Percentiles rank a stretch among this genome's conserved stretches.
Evolutionary conservation across 2,797 vertebrate species (phyloP).

Genomic region (Staurois parvus): DNA sequence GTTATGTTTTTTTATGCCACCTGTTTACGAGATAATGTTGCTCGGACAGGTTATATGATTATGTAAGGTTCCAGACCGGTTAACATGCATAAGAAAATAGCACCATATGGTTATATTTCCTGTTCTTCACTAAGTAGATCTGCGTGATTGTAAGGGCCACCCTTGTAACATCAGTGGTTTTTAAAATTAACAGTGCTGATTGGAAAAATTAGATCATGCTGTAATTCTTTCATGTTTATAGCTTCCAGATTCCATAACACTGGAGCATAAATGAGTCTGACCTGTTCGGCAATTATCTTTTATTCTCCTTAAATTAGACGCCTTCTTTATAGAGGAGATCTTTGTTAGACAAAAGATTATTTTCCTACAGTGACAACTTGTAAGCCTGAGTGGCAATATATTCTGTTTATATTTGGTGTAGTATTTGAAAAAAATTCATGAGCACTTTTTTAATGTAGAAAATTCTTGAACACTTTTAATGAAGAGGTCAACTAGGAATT

Average conservation of each 20-base stretch:
- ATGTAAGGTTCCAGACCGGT: background rate
- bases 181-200: constrained; percentile 81
- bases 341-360: background rate
- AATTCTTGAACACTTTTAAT: too few relatives aligned
- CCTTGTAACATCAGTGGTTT: constrained; percentile 87
- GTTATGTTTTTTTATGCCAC: too few relatives aligned
- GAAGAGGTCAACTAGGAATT: too few relatives aligned
- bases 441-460: too few relatives aligned
- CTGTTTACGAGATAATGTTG: background rate
- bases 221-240: constrained; percentile 81
- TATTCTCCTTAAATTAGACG: constrained; percentile 4
- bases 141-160: constrained; percentile 85
- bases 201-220: constrained; percentile 79
- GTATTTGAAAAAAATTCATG: too few relatives aligned
- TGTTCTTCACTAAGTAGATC: constrained; percentile 82
- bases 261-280: constrained; percentile 69
- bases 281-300: constrained; percentile 53
- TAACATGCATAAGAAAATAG: constrained; percentile 69
- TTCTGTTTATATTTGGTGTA: too few relatives aligned
- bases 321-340: background rate
- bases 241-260: constrained; percentile 74
- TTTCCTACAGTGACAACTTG: background rate
- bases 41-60: background rate
- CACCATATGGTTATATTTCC: constrained; percentile 90
- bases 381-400: background rate